Base-by-base conservation (phyloP, 2,113 vertebrate species). In the Seriola aureovittata region DNA sequence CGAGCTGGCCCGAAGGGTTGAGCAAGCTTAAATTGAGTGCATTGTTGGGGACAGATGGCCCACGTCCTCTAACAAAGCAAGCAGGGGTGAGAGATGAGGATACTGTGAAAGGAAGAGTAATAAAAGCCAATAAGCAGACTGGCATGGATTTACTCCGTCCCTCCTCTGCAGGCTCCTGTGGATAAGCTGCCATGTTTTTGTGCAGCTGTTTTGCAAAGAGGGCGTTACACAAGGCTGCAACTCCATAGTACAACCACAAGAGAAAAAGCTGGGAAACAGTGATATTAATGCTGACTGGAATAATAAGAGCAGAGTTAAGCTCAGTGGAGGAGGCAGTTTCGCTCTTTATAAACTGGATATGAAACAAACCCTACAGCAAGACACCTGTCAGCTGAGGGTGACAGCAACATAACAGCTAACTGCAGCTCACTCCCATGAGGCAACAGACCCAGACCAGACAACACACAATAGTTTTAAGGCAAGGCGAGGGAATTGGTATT, bases 41-140 rank as follows among this genome's bases (percentile, higher is more conserved):
- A 64, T 57, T 67, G 70, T 52, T 55, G 55, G 67, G 77, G 46
- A 84, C 79, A 80, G 82, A 85, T 84, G 75, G 78, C 32, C 23
- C 34, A 48, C 0, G 25, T 83, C 55, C 50, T 80, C 63, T 17
- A 38, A 48, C 57, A 78, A 36, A 81, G 63, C 34, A 74, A 54
- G 64, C 32, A 42, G 34, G 54, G 23, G 29, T 21, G 50, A 32
- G 34, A 64, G 36, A 80, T 48, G 65, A 78, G 77, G 74, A 78
- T 72, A 23, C 68, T 34, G 72, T 57, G 82, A 66, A 65, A 54
- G 64, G 21, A 71, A 65, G 40, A 77, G 72, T 78, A 75, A 88
- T 80, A 77, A 86, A 87, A 87, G 65, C 80, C 88, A 89, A 89
- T 64, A 58, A 59, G 59, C 63, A 76, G 54, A 60, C 60, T 38